These are phyloP conservation scores for Mungos mungo DNA, from an alignment of 2,113 vertebrate species.

Conservation along the genomic window DNA sequence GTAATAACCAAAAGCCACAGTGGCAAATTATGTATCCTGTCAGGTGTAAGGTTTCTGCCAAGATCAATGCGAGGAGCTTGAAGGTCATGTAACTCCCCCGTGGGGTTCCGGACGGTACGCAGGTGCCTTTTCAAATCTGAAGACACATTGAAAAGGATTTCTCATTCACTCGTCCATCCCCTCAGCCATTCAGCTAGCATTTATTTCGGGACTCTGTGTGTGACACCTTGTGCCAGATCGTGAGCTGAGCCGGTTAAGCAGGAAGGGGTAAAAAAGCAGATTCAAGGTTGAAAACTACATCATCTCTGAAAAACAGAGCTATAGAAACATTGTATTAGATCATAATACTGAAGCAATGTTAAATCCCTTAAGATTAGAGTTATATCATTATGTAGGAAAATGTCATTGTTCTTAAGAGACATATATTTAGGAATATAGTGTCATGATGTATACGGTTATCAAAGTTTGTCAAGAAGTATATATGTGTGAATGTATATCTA, in stretches of 20 bases:
- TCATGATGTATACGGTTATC: background rate
- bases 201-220: background rate
- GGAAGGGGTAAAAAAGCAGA: background rate
- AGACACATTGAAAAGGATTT: background rate
- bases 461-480: background rate
- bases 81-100: background rate
- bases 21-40: background rate
- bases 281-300: background rate
- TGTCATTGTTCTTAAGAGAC: background rate
- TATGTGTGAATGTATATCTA: fast-evolving
- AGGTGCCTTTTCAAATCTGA: background rate
- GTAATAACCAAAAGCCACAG: background rate
- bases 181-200: background rate
- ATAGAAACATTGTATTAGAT: background rate
- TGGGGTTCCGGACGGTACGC: fast-evolving
- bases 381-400: background rate
- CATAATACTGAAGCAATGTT: background rate
- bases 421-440: background rate
- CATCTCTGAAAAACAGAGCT: background rate
- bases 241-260: background rate
- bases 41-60: background rate
- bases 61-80: background rate
- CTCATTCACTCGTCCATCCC: too few species aligned
- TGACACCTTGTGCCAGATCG: too few species aligned
- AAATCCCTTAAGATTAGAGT: background rate